Percentiles rank a stretch among this genome's conserved stretches.
These are phyloP conservation scores for human DNA, from an alignment of 2,113 vertebrate species.

Conservation along the genomic window DNA sequence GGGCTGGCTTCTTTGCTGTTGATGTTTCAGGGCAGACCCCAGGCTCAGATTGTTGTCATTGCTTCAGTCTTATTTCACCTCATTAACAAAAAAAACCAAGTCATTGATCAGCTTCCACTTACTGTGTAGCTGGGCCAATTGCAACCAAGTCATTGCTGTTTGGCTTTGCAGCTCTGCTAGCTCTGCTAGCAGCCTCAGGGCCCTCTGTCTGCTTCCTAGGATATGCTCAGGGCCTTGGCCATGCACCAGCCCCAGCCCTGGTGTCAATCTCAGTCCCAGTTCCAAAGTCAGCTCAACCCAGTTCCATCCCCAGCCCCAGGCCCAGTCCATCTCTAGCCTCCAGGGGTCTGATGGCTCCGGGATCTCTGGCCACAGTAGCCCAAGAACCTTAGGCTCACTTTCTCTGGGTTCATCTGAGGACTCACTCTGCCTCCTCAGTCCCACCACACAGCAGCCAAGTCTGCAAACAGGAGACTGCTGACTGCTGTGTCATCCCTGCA, in stretches of 20 bases:
- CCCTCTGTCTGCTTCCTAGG: slow-evolving; percentile 1
- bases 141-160: slow-evolving; percentile 61
- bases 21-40: neutral
- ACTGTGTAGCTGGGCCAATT: slow-evolving; percentile 66
- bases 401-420: neutral
- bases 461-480: neutral
- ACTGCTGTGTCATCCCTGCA: neutral
- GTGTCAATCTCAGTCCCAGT: neutral
- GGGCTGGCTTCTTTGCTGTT: neutral
- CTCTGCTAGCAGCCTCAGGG: slow-evolving; percentile 31
- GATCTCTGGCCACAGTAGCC: neutral
- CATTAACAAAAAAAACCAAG: slow-evolving; percentile 78
- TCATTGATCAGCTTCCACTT: slow-evolving; percentile 79
- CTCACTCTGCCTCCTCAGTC: neutral
- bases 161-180: slow-evolving; percentile 68
- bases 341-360: neutral
- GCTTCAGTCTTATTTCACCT: slow-evolving; percentile 68
- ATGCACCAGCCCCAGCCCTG: neutral
- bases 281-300: neutral
- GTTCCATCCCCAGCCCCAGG: neutral
- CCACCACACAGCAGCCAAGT: neutral
- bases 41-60: neutral
- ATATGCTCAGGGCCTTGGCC: neutral
- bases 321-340: neutral
- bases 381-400: neutral